These are phyloP conservation scores for Buphagus erythrorhynchus DNA, from an alignment of 2,797 vertebrate species.

Conservation along the genomic window DNA sequence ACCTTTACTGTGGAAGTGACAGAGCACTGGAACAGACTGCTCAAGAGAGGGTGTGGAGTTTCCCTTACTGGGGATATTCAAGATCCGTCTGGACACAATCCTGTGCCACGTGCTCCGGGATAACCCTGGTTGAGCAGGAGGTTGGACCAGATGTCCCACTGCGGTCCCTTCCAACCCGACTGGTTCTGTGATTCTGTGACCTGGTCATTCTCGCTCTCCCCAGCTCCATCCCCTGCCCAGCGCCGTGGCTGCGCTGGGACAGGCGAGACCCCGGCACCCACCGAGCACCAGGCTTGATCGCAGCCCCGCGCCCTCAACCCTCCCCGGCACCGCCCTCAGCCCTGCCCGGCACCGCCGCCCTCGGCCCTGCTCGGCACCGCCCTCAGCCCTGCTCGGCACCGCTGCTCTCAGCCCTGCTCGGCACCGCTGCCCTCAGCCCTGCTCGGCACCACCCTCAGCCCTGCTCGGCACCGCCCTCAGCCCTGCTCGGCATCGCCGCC, in stretches of 20 bases:
- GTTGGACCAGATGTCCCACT: not conserved
- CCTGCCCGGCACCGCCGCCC: not conserved
- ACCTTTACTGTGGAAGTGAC: not conserved
- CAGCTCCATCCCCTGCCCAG: not conserved
- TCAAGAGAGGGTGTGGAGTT: not conserved
- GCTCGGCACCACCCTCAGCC: too few relatives aligned
- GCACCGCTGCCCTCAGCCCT: too few relatives aligned
- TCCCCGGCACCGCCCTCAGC: accelerated
- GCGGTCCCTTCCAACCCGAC: not conserved
- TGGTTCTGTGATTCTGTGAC: too few relatives aligned
- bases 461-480: too few relatives aligned
- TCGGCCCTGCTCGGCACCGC: too few relatives aligned
- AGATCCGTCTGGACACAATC: not conserved
- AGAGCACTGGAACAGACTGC: not conserved
- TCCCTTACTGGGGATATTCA: not conserved
- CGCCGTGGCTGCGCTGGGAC: not conserved
- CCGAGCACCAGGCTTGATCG: accelerated
- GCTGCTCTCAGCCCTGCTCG: too few relatives aligned
- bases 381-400: not conserved
- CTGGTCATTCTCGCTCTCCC: accelerated
- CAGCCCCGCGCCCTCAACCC: accelerated
- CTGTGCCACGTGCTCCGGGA: not conserved
- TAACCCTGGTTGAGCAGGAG: not conserved
- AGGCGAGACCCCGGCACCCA: accelerated
- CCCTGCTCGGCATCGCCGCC: too few relatives aligned